Evolutionary conservation across 2,113 vertebrate genomes (phyloP).

Genomic region (Orthonyx spaldingii): DNA sequence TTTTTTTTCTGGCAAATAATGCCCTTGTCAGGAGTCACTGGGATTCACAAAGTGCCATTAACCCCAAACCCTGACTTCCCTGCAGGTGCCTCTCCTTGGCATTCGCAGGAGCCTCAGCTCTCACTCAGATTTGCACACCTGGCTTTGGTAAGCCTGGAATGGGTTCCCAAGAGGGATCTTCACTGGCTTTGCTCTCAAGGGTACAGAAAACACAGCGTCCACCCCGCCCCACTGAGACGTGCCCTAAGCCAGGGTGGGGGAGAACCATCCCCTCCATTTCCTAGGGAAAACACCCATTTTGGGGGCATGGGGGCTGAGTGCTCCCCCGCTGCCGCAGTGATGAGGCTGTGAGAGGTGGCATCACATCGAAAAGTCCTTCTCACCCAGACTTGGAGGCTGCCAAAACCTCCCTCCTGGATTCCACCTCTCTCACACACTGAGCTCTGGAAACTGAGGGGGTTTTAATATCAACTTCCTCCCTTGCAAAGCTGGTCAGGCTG

Average conservation of each 20-base stretch:
- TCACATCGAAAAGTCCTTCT: neutral
- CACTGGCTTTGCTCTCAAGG: neutral
- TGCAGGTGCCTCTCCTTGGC: neutral
- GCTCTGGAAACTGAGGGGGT: neutral
- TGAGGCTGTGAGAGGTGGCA: neutral
- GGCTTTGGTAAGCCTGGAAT: neutral
- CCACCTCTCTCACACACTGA: neutral
- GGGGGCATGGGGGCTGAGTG: neutral
- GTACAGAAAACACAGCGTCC: neutral
- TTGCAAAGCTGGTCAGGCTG: neutral
- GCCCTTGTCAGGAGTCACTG: neutral
- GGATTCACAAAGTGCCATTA: neutral
- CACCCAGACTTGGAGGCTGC: rapidly evolving
- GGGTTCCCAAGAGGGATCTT: neutral
- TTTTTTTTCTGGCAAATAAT: neutral
- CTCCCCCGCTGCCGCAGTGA: rapidly evolving
- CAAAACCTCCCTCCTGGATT: neutral
- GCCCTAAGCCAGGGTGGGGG: no score
- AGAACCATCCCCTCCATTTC: neutral
- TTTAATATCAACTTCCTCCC: neutral
- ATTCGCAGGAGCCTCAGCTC: neutral
- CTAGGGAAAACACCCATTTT: rapidly evolving
- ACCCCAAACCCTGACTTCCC: neutral
- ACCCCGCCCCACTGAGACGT: rapidly evolving
- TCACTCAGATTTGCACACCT: neutral